These are phyloP conservation scores for Drosophila kohkoa DNA, from an alignment of 1,140 invertebrate species.

Conservation along the genomic window DNA sequence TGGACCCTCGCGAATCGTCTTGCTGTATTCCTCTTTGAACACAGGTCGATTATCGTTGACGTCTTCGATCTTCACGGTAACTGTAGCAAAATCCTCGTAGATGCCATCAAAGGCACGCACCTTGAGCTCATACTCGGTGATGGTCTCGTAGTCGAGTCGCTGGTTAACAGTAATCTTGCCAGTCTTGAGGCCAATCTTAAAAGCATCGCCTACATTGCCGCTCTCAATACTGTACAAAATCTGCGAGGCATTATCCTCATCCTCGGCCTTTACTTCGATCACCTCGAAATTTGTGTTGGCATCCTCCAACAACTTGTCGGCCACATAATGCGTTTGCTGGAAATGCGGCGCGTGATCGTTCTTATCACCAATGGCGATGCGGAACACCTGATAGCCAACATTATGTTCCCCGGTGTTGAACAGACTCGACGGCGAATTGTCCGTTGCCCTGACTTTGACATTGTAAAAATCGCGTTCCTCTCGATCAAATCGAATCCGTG, in stretches of 20 bases:
- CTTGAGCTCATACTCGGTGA: conserved; percentile 91
- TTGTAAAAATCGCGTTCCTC: conserved; percentile 92
- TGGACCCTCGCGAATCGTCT: conserved; percentile 89
- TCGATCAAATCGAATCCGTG: conserved; percentile 91
- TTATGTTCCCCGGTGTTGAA: conserved; percentile 89
- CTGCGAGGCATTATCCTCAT: conserved; percentile 92
- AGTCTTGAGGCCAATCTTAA: conserved; percentile 91
- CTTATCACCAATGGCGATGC: conserved; percentile 95
- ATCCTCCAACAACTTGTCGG: conserved; percentile 92
- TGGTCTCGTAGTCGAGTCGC: conserved; percentile 93
- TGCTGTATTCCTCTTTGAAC: conserved; percentile 89
- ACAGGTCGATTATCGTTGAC: conserved; percentile 94
- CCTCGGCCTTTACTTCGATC: conserved; percentile 92
- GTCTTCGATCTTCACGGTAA: conserved; percentile 92
- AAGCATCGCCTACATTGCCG: conserved; percentile 92
- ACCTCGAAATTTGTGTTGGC: conserved; percentile 92
- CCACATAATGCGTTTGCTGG: conserved; percentile 89
- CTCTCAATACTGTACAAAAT: conserved; percentile 92
- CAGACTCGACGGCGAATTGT: conserved; percentile 93
- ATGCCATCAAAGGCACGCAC: conserved; percentile 92
- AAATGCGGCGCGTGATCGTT: conserved; percentile 95
- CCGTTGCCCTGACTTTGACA: conserved; percentile 93
- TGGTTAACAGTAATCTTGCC: conserved; percentile 92
- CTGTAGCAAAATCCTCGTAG: conserved; percentile 90
- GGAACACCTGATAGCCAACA: conserved; percentile 90